Evolutionary conservation across 2,113 vertebrate species (phyloP), one percentile per base, ranked within the genome.

Genomic region (Ibidorhyncha struthersii): DNA sequence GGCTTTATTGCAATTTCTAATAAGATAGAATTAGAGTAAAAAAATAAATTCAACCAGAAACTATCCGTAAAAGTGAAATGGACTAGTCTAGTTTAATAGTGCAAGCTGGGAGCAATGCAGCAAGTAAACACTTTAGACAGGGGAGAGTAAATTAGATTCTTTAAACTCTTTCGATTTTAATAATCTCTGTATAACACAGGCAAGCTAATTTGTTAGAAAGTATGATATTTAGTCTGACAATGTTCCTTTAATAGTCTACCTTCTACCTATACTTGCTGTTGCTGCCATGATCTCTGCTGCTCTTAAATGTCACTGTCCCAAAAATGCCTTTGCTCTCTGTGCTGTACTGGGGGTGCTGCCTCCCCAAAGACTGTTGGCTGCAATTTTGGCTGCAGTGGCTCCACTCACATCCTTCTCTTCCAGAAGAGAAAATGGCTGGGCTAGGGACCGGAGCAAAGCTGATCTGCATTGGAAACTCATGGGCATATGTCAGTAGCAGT

Each of bases 11-110:
- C 30, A 82, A 62, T 82, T 91, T 91, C 29, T 78, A 87, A 62
- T 85, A 87, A 82, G 52, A 93, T 43, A 83, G 87, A 95, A 96
- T 93, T 96, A 94, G 52, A 93, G 80, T 47, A 36, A 45, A 52
- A 87, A 76, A 94, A 95, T 93, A 90, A 93, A 94, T 94, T 91
- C 78, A 91, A 61, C 58, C 19, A 93, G 92, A 90, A 91, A 82
- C 79, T 77, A 82, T 45, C 53, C 3, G 25, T 82, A 58, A 80
- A 94, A 90, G 45, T 73, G 66, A 82, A 94, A 84, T 12, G 55
- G 40, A 71, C 78, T 84, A 10, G 82, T 81, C 84, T 77, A 43
- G 65, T 85, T 93, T 90, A 87, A 91, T 66, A 88, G 78, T 40
- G 78, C 61, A 91, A 93, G 65, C 61, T 82, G 89, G 73, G 91